Evolutionary conservation across 2,888 invertebrate genomes (phyloP).

Genomic region (Eupsilia transversa): DNA sequence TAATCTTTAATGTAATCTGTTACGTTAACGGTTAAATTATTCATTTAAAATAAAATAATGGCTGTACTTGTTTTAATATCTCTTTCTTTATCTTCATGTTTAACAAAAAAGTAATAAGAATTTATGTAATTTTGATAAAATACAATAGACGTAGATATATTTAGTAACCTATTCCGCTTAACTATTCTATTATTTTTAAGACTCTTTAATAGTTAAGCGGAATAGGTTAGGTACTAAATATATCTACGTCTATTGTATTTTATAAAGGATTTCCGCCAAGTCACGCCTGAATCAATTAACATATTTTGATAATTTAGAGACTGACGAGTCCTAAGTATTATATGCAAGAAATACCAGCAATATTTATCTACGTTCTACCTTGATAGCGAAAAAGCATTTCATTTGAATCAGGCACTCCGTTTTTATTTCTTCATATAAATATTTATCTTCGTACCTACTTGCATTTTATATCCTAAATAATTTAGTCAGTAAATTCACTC

Average conservation of each 20-base stretch:
- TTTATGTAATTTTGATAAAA: background rate
- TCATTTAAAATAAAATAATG: background rate
- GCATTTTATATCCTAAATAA: constrained; percentile 39
- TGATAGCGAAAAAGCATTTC: constrained; percentile 11
- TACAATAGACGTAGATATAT: no score
- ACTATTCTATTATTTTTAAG: no score
- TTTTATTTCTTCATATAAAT: constrained; percentile 39
- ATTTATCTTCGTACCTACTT: constrained; percentile 41
- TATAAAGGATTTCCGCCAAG: no score
- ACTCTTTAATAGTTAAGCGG: no score
- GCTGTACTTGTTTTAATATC: background rate
- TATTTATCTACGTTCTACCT: constrained; percentile 1
- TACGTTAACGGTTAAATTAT: background rate
- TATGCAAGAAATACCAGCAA: background rate
- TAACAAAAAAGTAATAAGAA: background rate
- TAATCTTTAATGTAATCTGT: background rate
- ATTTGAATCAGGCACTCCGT: constrained; percentile 28
- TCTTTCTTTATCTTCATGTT: background rate
- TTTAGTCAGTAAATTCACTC: constrained; percentile 31
- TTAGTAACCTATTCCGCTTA: no score
- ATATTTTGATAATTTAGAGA: background rate
- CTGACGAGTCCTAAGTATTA: background rate
- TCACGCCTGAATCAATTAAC: no score
- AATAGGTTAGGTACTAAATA: no score
- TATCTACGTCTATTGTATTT: no score